These are phyloP conservation scores for Ceratotherium simum DNA, from an alignment of 2,113 vertebrate species.

Conservation along the genomic window DNA sequence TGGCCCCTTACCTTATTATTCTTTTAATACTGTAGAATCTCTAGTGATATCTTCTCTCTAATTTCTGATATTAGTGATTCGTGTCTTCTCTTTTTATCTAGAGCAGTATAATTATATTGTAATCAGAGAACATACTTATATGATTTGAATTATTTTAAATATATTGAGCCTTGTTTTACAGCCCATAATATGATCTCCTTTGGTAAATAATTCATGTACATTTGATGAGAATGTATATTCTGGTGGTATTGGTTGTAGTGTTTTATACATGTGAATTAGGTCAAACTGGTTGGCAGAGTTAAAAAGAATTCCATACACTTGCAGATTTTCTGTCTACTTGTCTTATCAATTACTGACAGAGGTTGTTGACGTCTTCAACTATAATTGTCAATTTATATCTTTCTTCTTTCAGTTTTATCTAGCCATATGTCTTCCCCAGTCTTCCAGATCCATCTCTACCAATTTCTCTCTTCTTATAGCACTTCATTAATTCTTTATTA, in stretches of 20 bases:
- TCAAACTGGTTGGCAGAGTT: not conserved
- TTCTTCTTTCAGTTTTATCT: not conserved
- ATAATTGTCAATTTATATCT: not conserved
- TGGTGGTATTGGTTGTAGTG: not conserved
- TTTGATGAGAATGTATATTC: not conserved
- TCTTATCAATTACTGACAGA: not conserved
- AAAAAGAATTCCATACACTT: not conserved
- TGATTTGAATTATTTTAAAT: not conserved
- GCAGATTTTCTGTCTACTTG: not conserved
- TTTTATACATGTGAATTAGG: not conserved
- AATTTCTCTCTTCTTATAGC: not conserved
- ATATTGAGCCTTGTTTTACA: not conserved
- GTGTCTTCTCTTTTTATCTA: not conserved
- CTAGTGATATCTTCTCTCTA: not conserved
- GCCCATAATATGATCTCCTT: not conserved
- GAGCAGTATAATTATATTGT: not conserved
- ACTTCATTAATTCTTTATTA: not conserved
- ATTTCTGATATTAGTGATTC: not conserved
- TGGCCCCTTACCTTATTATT: not conserved
- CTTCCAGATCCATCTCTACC: not conserved
- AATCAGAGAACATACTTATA: not conserved
- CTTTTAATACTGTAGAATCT: not conserved
- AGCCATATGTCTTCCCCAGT: not conserved
- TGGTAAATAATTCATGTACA: not conserved
- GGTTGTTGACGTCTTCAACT: not conserved